Conservation (phyloP, 2,888 invertebrate species). For the Cybosia mesomella region DNA sequence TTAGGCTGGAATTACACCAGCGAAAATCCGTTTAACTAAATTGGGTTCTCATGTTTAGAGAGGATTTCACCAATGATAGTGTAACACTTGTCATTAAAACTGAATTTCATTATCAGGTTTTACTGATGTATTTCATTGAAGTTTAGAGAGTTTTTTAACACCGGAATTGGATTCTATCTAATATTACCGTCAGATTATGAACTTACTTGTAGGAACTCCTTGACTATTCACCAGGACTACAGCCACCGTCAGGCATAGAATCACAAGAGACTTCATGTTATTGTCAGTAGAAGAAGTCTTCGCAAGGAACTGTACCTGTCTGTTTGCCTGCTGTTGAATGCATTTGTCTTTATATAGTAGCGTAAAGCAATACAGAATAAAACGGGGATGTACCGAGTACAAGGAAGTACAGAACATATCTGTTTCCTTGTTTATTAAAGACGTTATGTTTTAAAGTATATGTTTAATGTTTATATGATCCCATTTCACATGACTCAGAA, state of each 20-base stretch:
- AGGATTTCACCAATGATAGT: too few species aligned
- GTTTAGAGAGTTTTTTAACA: too few species aligned
- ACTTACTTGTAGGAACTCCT: slow-evolving; percentile 59
- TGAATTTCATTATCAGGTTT: too few species aligned
- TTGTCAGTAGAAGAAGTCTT: neutral
- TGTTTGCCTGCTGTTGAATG: neutral
- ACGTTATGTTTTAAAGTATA: neutral
- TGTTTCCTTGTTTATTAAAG: neutral
- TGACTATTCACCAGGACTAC: slow-evolving; percentile 49
- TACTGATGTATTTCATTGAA: too few species aligned
- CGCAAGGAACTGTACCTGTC: neutral
- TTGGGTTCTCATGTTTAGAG: too few species aligned
- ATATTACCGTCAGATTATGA: too few species aligned
- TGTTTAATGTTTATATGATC: neutral
- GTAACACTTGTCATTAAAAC: too few species aligned
- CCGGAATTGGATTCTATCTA: too few species aligned
- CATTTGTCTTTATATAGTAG: slow-evolving; percentile 8
- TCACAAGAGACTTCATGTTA: slow-evolving; percentile 55
- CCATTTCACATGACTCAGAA: too few species aligned
- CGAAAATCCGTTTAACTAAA: too few species aligned
- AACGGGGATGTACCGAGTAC: slow-evolving; percentile 8
- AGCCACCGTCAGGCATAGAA: slow-evolving; percentile 39
- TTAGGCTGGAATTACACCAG: too few species aligned
- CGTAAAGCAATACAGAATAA: neutral
- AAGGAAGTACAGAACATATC: neutral